A percentile compares a stretch with the other conserved stretches of the same genome.
These are phyloP conservation scores for Parthenolecanium corni DNA, from an alignment of 2,888 invertebrate genomes.

Conservation along the genomic window DNA sequence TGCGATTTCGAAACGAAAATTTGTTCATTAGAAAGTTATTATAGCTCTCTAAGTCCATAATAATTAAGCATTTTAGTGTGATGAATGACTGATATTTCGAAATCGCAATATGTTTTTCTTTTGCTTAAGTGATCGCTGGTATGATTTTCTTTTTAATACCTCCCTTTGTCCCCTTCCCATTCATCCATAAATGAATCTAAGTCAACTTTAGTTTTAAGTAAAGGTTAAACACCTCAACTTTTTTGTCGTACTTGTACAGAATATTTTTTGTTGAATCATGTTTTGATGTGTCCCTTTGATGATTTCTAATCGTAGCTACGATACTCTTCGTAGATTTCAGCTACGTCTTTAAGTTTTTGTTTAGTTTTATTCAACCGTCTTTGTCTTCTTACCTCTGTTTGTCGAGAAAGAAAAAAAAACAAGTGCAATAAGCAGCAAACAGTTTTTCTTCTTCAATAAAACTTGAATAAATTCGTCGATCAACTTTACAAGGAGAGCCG, in stretches of 20 bases:
- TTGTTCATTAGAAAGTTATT: too few species aligned
- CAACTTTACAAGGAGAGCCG: too few species aligned
- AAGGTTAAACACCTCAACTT: conserved; percentile 18
- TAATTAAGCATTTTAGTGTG: too few species aligned
- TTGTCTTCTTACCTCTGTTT: not conserved
- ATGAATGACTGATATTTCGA: too few species aligned
- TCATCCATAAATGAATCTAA: conserved; percentile 24
- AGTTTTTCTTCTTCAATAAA: too few species aligned
- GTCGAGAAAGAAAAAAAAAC: too few species aligned
- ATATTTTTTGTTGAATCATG: conserved; percentile 24
- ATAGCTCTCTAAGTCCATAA: too few species aligned
- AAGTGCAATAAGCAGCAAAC: too few species aligned
- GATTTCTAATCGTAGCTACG: not conserved
- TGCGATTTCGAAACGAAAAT: too few species aligned
- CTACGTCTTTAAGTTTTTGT: not conserved
- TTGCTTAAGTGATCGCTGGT: conserved; percentile 1
- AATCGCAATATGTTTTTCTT: not conserved
- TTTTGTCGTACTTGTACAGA: not conserved
- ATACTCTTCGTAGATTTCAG: not conserved
- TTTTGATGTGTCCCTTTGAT: conserved; percentile 26
- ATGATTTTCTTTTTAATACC: not conserved
- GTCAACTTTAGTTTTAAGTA: conserved; percentile 24
- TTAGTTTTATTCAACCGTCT: not conserved
- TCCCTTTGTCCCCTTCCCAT: too few species aligned
- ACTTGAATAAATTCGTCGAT: too few species aligned